Evolutionary conservation across 2,113 vertebrate genomes (phyloP).

Genomic region (Muntiacus reevesi): DNA sequence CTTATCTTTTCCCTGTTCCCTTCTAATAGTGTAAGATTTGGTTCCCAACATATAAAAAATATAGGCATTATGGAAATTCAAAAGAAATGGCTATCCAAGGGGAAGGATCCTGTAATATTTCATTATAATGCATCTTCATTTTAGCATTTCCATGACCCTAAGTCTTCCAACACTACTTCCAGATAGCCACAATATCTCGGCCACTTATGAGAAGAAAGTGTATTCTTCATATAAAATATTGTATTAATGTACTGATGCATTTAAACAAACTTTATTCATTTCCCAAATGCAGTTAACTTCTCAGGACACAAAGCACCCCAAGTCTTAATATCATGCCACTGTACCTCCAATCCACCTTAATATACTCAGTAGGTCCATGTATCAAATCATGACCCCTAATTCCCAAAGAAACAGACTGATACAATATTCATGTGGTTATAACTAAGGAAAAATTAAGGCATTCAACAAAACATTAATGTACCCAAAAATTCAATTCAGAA

Average conservation of each 20-base stretch:
- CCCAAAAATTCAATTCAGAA: slow-evolving; percentile 30
- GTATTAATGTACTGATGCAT: background rate
- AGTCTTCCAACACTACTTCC: background rate
- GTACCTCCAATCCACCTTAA: background rate
- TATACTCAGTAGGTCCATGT: background rate
- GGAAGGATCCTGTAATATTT: background rate
- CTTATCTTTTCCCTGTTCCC: background rate
- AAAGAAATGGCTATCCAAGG: background rate
- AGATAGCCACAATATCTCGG: background rate
- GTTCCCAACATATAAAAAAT: background rate
- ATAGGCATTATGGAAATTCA: background rate
- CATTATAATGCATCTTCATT: background rate
- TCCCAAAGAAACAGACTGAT: slow-evolving; percentile 32
- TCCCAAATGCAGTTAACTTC: slow-evolving; percentile 40
- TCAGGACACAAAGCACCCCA: slow-evolving; percentile 31
- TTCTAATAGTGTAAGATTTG: background rate
- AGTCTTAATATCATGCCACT: background rate
- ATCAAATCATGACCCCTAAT: slow-evolving; percentile 55
- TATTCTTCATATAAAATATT: background rate
- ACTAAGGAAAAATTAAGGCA: slow-evolving; percentile 37
- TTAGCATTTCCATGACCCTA: background rate
- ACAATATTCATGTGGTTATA: slow-evolving; percentile 34
- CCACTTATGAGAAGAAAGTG: background rate
- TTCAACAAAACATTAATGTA: slow-evolving; percentile 21
- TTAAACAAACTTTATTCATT: slow-evolving; percentile 3